phyloP scores from a whole-genome alignment of 1,140 invertebrate genomes.

The Aphaenogaster rudis region DNA sequence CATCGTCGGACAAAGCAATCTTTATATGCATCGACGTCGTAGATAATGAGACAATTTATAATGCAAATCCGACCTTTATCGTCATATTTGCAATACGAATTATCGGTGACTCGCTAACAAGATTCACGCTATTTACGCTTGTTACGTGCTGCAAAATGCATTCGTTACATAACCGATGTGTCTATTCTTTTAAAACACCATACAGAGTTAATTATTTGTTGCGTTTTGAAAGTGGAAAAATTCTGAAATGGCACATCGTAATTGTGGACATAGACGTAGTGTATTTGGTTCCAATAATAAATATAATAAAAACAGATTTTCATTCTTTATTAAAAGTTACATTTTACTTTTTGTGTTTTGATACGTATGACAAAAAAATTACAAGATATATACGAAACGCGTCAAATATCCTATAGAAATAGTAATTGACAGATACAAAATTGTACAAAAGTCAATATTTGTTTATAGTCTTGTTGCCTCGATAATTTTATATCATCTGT shows the following conservation, averaged over 20 bases:
- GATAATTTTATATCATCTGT: slow-evolving; percentile 10
- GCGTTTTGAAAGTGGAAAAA: not conserved
- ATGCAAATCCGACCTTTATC: not conserved
- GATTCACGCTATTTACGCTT: not conserved
- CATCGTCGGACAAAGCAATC: not conserved
- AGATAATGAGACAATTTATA: not conserved
- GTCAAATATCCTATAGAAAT: not conserved
- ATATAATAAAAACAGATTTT: not conserved
- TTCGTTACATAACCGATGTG: not conserved
- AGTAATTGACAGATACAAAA: slow-evolving; percentile 14
- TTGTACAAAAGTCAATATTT: slow-evolving; percentile 17
- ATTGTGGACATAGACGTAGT: not conserved
- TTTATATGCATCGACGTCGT: not conserved
- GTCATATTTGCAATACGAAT: not conserved
- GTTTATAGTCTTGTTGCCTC: not conserved
- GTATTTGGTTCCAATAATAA: not conserved
- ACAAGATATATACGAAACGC: slow-evolving; percentile 24
- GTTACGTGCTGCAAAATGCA: not conserved
- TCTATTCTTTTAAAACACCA: not conserved
- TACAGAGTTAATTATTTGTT: not conserved
- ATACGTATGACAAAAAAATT: not conserved
- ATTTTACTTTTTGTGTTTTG: slow-evolving; percentile 10
- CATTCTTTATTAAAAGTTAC: slow-evolving; percentile 29
- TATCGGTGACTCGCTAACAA: not conserved
- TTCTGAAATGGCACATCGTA: not conserved